A percentile compares a stretch with the other conserved stretches of the same genome.
phyloP scores from a whole-genome alignment of 2,888 invertebrate species.

The Lamellibrachia satsuma region DNA sequence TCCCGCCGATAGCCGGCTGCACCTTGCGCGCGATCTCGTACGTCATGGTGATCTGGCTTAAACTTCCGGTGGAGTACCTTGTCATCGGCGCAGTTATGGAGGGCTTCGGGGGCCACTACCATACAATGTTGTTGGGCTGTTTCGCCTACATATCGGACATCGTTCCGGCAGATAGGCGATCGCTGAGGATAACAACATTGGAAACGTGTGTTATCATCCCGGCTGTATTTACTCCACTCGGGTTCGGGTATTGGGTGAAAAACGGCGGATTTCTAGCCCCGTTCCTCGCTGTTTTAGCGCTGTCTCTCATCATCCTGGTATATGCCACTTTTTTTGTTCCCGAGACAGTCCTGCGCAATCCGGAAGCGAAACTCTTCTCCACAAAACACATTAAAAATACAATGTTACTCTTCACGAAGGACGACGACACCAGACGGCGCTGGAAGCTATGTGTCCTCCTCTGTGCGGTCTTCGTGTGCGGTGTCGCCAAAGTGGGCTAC shows the following conservation, averaged over 20 bases:
- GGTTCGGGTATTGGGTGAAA: slow-evolving; percentile 24
- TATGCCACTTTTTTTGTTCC: too few species aligned
- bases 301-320: not conserved
- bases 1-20: slow-evolving; percentile 23
- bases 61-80: slow-evolving; percentile 24
- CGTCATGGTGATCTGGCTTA: slow-evolving; percentile 27
- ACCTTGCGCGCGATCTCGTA: slow-evolving; percentile 8
- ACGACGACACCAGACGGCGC: too few species aligned
- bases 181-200: too few species aligned
- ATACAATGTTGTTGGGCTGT: slow-evolving; percentile 30
- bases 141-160: too few species aligned
- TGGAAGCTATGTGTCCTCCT: slow-evolving; percentile 30
- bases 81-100: slow-evolving; percentile 17
- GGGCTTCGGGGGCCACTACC: slow-evolving; percentile 29
- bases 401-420: too few species aligned
- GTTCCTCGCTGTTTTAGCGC: not conserved
- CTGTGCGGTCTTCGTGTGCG: slow-evolving; percentile 26
- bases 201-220: slow-evolving; percentile 30
- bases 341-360: not conserved
- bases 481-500: not conserved
- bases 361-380: slow-evolving; percentile 24
- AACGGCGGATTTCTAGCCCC: slow-evolving; percentile 27
- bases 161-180: too few species aligned
- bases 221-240: slow-evolving; percentile 29
- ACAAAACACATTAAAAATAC: too few species aligned